Evolutionary conservation across 2,113 vertebrate genomes (phyloP).

Genomic region (Dipodomys ordii): DNA sequence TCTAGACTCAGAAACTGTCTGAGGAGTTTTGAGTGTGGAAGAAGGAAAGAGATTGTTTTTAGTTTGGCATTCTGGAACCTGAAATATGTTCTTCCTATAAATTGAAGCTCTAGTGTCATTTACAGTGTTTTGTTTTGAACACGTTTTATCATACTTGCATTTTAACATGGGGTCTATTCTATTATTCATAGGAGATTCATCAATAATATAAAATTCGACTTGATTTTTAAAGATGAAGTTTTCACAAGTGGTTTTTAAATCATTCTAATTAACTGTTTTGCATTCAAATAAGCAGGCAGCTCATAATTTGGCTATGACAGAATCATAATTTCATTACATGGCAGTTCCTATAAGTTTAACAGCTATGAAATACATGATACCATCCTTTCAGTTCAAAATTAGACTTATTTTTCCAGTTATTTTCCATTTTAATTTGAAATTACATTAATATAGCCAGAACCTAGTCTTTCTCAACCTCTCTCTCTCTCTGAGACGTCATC

Average conservation of each 20-base stretch:
- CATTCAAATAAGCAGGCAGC: background rate
- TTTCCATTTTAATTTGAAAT: conserved; percentile 28
- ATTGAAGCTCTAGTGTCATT: background rate
- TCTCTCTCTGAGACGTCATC: no score
- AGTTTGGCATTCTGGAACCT: conserved; percentile 46
- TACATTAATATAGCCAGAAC: background rate
- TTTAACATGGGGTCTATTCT: conserved; percentile 41
- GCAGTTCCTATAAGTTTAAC: conserved; percentile 31
- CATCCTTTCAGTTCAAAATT: conserved; percentile 8
- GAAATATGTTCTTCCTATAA: background rate
- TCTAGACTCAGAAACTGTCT: conserved; percentile 57
- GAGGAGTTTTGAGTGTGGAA: background rate
- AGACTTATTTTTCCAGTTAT: conserved; percentile 31
- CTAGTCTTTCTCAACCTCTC: no score
- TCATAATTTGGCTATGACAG: conserved; percentile 37
- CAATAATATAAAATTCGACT: conserved; percentile 22
- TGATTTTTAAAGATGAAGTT: background rate
- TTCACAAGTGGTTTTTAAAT: conserved; percentile 40
- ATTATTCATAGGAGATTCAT: conserved; percentile 56
- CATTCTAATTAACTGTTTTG: conserved; percentile 24
- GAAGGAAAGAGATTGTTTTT: conserved; percentile 50
- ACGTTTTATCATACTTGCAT: background rate
- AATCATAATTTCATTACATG: conserved; percentile 3
- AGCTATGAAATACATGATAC: conserved; percentile 56
- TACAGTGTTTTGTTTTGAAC: background rate